Evolutionary conservation across 2,113 vertebrate genomes (phyloP).

Genomic region (Aptenodytes patagonicus): DNA sequence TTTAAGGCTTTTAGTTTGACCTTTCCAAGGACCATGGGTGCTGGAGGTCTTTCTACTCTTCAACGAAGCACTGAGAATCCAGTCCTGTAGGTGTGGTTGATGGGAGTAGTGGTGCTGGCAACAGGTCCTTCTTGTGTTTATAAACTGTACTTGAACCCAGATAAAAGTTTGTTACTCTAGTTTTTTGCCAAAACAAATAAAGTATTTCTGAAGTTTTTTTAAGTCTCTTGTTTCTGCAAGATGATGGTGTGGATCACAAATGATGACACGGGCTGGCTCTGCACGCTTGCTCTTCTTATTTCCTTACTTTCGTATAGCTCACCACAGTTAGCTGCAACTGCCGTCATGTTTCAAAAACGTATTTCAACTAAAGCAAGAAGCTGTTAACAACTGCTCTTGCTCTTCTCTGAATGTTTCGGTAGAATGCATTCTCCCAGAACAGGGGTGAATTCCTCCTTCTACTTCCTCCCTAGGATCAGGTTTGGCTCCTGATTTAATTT

Average conservation of each 20-base stretch:
- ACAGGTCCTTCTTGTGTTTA: constrained; percentile 33
- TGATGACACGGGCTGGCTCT: neutral
- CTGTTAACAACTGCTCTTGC: neutral
- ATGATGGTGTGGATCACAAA: neutral
- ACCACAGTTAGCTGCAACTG: neutral
- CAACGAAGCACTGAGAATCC: constrained; percentile 3
- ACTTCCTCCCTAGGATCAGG: neutral
- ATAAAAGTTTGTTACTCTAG: constrained; percentile 58
- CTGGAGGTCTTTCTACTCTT: neutral
- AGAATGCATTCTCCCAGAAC: neutral
- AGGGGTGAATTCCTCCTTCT: neutral
- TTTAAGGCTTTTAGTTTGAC: neutral
- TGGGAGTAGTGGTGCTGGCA: constrained; percentile 35
- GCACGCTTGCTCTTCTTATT: fast-evolving
- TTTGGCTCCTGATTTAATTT: neutral
- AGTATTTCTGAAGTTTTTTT: constrained; percentile 50
- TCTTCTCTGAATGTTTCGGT: neutral
- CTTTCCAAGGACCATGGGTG: neutral
- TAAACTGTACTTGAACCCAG: constrained; percentile 59
- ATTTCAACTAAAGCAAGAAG: neutral
- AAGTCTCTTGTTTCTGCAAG: neutral
- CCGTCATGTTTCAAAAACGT: fast-evolving
- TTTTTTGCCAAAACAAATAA: constrained; percentile 75
- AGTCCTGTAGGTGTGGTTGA: neutral
- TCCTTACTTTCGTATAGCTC: neutral